These are phyloP conservation scores for Lineus longissimus DNA, from an alignment of 1,140 invertebrate species.

Conservation along the genomic window DNA sequence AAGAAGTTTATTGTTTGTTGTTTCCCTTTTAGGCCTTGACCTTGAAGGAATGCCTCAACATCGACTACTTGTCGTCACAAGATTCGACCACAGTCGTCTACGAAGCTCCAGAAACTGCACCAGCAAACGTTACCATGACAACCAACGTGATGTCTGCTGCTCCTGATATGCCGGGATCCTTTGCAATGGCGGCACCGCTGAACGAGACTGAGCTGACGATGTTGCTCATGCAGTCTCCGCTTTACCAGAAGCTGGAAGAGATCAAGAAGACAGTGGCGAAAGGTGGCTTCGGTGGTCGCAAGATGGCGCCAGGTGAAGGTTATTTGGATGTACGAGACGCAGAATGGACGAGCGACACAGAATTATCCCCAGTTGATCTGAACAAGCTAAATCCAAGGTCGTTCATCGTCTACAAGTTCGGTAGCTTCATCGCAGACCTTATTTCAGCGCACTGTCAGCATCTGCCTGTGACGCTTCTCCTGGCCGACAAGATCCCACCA, in stretches of 20 bases:
- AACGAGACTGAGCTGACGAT: slow-evolving; percentile 46
- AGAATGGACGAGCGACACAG: slow-evolving; percentile 39
- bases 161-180: slow-evolving; percentile 28
- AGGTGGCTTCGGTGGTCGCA: slow-evolving; percentile 23
- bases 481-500: slow-evolving; percentile 43
- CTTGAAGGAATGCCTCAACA: slow-evolving; percentile 39
- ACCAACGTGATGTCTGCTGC: slow-evolving; percentile 10
- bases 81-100: neutral
- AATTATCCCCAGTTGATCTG: slow-evolving; percentile 41
- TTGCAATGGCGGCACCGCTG: slow-evolving; percentile 42
- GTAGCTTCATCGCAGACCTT: slow-evolving; percentile 38
- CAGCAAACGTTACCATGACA: neutral
- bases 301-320: slow-evolving; percentile 31
- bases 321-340: slow-evolving; percentile 38
- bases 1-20: no score
- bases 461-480: slow-evolving; percentile 39
- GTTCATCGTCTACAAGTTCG: slow-evolving; percentile 51
- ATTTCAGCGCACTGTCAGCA: slow-evolving; percentile 37
- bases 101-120: neutral
- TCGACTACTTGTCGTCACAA: slow-evolving; percentile 22
- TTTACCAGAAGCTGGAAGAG: slow-evolving; percentile 47
- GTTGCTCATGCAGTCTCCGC: slow-evolving; percentile 45
- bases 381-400: slow-evolving; percentile 41
- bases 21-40: slow-evolving; percentile 33
- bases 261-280: slow-evolving; percentile 39